Evolutionary conservation across 1,140 invertebrate genomes (phyloP), one percentile per base, ranked within the genome.

Genomic region (Dendrolimus punctatus): DNA sequence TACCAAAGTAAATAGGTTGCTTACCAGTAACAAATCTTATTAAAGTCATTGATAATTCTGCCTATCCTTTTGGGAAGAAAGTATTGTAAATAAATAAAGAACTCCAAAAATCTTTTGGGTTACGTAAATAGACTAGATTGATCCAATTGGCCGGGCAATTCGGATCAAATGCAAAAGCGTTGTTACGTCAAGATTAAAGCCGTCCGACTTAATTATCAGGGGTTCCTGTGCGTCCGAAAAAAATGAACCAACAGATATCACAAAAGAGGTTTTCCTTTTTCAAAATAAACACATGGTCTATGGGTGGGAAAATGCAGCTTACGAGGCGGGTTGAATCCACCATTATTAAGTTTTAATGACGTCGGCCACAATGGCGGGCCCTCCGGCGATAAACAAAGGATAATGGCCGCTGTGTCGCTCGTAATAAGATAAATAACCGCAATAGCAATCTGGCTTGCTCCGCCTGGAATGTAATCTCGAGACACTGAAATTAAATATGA

Each of bases 311-410:
- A 68, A 60, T 39, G 52, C 51, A 59, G 49, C 62, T 55, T 65
- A 59, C 59, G 23, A 23, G 63, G 62, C 60, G 57, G 59, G 68
- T 73, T 68, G 59, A 70, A 69, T 59, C 64, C 60, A 52, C 64
- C 68, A 69, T 77, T 77, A 80, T 80, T 76, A 77, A 80, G 68
- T 76, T 80, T 80, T 80, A 76, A 76, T 74, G 74, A 77, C 68
- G 72, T 64, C 59, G 53, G 40, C 62, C 64, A 66, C 68, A 71
- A 68, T 68, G 57, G 51, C 53, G 53, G 48, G 47, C 57, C 63
- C 41, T 52, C 53, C 50, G 68, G 67, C 66, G 55, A 72, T 74
- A 71, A 78, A 76, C 71, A 73, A 73, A 69, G 73, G 59, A 78
- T 76, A 78, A 76, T 71, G 62, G 58, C 39, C 57, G 56, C 58